Evolutionary conservation across 2,113 vertebrate species (phyloP).

Genomic region (Pygoscelis adeliae): DNA sequence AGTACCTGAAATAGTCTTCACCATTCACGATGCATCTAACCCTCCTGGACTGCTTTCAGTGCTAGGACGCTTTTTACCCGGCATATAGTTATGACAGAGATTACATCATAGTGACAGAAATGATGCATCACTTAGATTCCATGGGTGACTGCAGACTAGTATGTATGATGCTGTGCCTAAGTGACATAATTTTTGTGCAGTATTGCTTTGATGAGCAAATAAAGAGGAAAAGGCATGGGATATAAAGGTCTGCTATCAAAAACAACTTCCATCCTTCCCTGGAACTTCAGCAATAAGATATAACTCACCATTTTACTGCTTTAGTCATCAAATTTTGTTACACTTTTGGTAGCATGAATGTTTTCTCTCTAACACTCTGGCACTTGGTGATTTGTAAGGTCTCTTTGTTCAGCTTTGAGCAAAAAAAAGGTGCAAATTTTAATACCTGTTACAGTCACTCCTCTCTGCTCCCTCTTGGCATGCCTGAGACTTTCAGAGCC

Average conservation of each 20-base stretch:
- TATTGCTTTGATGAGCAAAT: neutral
- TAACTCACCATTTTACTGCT: constrained; percentile 13
- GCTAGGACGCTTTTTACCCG: neutral
- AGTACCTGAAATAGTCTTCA: neutral
- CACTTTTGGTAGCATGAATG: neutral
- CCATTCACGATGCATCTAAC: neutral
- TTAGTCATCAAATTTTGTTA: constrained; percentile 14
- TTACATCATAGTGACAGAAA: neutral
- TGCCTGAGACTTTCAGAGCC: neutral
- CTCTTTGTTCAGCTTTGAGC: neutral
- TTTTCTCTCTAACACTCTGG: neutral
- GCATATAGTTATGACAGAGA: neutral
- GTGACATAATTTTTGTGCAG: neutral
- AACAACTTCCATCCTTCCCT: neutral
- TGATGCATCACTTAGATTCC: neutral
- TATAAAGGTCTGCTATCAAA: neutral
- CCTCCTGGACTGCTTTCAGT: neutral
- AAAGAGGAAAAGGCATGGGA: neutral
- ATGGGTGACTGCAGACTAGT: neutral
- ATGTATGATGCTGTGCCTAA: neutral
- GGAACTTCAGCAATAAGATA: neutral
- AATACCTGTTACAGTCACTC: constrained; percentile 12
- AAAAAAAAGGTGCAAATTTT: constrained; percentile 11
- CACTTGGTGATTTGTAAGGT: constrained; percentile 7
- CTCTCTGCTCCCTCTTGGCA: neutral